These are phyloP conservation scores for Caenorhabditis sp. DNA, from an alignment of 2,888 invertebrate genomes.

Conservation along the genomic window DNA sequence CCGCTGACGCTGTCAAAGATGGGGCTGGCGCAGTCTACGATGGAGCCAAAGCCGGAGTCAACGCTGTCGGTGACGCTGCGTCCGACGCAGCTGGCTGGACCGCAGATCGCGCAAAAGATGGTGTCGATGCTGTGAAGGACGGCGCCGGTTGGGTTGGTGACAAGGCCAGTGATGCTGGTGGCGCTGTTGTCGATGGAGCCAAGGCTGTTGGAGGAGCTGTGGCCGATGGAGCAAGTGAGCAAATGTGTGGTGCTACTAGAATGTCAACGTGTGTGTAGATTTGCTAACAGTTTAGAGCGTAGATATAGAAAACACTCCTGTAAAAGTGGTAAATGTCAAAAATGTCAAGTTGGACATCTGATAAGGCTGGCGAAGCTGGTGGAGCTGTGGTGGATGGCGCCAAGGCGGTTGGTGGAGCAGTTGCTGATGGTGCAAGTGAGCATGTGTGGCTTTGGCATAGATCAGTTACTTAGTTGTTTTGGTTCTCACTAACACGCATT, in stretches of 20 bases:
- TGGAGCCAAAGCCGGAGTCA: conserved; percentile 29
- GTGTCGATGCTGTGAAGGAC: conserved; percentile 9
- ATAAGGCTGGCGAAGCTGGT: neutral
- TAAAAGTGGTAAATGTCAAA: too few species aligned
- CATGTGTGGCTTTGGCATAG: too few species aligned
- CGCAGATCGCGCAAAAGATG: neutral
- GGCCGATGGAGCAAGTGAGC: conserved; percentile 2
- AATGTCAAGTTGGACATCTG: neutral
- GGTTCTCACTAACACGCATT: too few species aligned
- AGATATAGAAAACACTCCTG: too few species aligned
- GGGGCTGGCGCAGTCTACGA: conserved; percentile 29
- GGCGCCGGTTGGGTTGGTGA: conserved; percentile 7
- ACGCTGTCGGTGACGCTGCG: neutral
- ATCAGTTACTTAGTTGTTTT: too few species aligned
- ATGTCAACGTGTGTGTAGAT: neutral
- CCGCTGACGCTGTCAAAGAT: conserved; percentile 17
- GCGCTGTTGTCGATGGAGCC: conserved; percentile 33
- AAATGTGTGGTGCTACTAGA: neutral
- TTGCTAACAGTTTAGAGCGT: neutral
- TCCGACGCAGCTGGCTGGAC: neutral
- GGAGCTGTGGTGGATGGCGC: conserved; percentile 11
- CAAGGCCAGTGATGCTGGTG: conserved; percentile 23
- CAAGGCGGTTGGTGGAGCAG: conserved; percentile 13
- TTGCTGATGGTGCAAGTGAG: conserved; percentile 2
- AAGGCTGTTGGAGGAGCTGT: conserved; percentile 22